phyloP scores from a whole-genome alignment of 23 tunicate genomes.

The Oikopleura dioica region DNA sequence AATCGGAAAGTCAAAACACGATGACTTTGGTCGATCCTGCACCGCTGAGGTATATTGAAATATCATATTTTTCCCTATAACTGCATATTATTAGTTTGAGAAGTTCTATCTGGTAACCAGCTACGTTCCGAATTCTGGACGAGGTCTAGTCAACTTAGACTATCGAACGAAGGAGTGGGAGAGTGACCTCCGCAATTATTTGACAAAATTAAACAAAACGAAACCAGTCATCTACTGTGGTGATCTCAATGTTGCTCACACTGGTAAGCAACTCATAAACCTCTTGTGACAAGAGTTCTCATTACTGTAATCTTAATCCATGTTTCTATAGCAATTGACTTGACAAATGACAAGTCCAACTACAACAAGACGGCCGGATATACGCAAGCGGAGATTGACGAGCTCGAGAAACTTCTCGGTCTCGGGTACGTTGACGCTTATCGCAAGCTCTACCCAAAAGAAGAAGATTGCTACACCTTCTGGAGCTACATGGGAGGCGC shows the following conservation, averaged over 20 bases:
- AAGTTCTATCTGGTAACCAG: constrained; percentile 51
- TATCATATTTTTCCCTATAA: neutral
- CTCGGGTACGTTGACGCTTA: constrained; percentile 48
- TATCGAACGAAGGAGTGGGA: constrained; percentile 65
- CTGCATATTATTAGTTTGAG: constrained; percentile 20
- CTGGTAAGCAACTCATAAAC: too few species aligned
- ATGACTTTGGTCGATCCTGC: constrained; percentile 51
- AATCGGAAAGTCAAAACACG: constrained; percentile 36
- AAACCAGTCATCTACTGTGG: constrained; percentile 87
- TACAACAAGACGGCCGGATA: constrained; percentile 48
- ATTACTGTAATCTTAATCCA: too few species aligned
- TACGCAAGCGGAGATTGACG: constrained; percentile 77
- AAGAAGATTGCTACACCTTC: constrained; percentile 41
- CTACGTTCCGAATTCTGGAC: constrained; percentile 89
- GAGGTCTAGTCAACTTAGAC: constrained; percentile 42
- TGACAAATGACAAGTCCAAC: constrained; percentile 61
- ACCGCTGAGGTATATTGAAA: constrained; percentile 33
- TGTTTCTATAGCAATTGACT: constrained; percentile 83
- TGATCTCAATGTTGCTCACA: constrained; percentile 78
- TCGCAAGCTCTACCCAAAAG: constrained; percentile 65
- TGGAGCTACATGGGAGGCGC: constrained; percentile 90
- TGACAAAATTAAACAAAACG: constrained; percentile 24
- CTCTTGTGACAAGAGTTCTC: too few species aligned
- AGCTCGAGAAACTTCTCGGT: constrained; percentile 29
- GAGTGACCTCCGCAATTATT: constrained; percentile 37